A percentile compares a stretch with the other conserved stretches of the same genome.
Conservation (phyloP, 2,797 vertebrate species). For the Catamblyrhynchus diadema region DNA sequence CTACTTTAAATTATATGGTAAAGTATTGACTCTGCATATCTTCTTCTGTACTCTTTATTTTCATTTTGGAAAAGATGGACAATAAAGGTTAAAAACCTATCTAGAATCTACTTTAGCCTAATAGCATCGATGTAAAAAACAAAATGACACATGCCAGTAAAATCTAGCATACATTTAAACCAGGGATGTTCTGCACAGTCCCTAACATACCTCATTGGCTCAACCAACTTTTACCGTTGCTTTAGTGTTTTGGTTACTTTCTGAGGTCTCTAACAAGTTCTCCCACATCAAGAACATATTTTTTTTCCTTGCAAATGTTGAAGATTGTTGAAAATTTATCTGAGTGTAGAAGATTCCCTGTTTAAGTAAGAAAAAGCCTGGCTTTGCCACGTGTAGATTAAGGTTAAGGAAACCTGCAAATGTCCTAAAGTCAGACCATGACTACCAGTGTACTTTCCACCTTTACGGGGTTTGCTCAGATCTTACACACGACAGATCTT, state of each 20-base stretch:
- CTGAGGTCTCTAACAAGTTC: background rate
- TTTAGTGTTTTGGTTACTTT: background rate
- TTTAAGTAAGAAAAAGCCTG: background rate
- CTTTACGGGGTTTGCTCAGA: background rate
- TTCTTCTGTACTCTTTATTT: background rate
- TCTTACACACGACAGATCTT: background rate
- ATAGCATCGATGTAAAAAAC: background rate
- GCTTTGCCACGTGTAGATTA: background rate
- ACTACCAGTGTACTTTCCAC: background rate
- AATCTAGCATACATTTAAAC: background rate
- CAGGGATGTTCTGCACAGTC: background rate
- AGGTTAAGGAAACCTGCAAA: background rate
- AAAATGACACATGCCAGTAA: background rate
- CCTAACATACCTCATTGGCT: background rate
- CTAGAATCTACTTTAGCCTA: background rate
- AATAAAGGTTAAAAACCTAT: background rate
- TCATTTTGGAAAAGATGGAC: background rate
- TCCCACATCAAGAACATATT: background rate
- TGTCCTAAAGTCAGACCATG: background rate
- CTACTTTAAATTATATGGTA: background rate
- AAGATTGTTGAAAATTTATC: background rate
- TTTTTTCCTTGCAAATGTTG: background rate
- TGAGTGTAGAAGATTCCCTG: background rate
- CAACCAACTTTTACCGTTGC: background rate
- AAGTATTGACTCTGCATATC: background rate